Evolutionary conservation across 2,113 vertebrate genomes (phyloP).

Genomic region (Anolis carolinensis): DNA sequence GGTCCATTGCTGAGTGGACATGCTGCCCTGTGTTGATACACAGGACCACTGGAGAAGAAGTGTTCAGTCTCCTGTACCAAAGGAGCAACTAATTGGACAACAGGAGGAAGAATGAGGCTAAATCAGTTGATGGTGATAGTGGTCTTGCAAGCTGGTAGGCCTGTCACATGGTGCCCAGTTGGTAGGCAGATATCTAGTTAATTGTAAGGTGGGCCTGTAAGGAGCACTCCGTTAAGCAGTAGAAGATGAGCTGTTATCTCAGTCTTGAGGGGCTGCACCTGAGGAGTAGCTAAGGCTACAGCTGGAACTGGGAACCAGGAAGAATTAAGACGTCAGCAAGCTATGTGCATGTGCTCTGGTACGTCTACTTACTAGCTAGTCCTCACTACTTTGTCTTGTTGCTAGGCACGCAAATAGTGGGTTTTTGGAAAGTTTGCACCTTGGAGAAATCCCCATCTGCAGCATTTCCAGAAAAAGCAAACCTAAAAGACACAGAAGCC

Average conservation of each 20-base stretch:
- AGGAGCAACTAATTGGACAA: not conserved
- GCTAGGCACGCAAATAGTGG: not conserved
- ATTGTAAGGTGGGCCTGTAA: not conserved
- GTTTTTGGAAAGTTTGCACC: not conserved
- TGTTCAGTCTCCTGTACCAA: not conserved
- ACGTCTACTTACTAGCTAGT: not conserved
- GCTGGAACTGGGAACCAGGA: not conserved
- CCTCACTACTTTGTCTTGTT: not conserved
- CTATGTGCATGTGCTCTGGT: too few species aligned
- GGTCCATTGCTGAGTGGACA: too few species aligned
- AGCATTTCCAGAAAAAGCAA: not conserved
- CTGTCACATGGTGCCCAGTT: not conserved
- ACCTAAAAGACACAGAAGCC: not conserved
- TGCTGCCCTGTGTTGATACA: too few species aligned
- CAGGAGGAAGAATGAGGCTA: not conserved
- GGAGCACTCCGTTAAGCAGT: not conserved
- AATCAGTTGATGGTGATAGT: not conserved
- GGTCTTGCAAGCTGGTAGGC: not conserved
- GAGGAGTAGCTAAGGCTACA: too few species aligned
- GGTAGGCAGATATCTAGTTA: not conserved
- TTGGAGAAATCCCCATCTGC: not conserved
- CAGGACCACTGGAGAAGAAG: too few species aligned
- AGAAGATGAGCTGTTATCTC: not conserved
- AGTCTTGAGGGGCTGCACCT: not conserved
- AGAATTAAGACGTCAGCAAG: not conserved